Base-by-base conservation (phyloP, 2,113 vertebrate genomes). In the Myrmophylax atrothorax region DNA sequence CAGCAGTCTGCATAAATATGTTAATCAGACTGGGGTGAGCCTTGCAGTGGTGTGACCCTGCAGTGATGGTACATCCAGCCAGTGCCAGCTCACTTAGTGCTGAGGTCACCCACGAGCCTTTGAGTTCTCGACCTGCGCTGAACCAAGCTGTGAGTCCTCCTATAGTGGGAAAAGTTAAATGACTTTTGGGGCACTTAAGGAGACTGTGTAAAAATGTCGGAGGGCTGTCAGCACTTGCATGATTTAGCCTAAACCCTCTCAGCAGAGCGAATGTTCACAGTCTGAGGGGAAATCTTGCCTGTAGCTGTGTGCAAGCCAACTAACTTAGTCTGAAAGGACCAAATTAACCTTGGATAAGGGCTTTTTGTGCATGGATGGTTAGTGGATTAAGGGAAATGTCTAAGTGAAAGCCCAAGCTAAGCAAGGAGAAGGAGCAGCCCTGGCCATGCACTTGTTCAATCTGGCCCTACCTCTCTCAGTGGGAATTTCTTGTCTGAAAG, bases 291-390 rank as follows among this genome's bases (percentile, higher is more conserved):
- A 94, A 95, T 93, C 83, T 94, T 4, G 53, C 93, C 90, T 84
- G 73, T 88, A 96, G 92, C 96, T 72, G 81, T 84, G 77, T 33
- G 8, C 76, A 81, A 70, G 79, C 63, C 93, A 96, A 56, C 85
- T 94, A 94, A 94, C 93, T 74, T 86, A 49, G 88, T 67, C 76
- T 97, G 96, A 96, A 97, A 96, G 90, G 79, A 95, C 94, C 80
- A 96, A 95, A 95, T 97, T 94, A 96, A 94, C 94, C 94, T 95
- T 84, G 73, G 85, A 84, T 96, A 96, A 97, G 85, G 92, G 83
- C 44, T 83, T 97, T 96, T 96, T 84, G 68, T 96, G 93, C 93
- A 94, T 94, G 94, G 68, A 59, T 95, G 90, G 68, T 77, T 88
- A 78, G 55, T 70, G 52, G 72, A 88, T 95, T 94, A 90, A 77